These are phyloP conservation scores for Siniperca undulata DNA, from an alignment of 2,797 vertebrate genomes.

Conservation along the genomic window DNA sequence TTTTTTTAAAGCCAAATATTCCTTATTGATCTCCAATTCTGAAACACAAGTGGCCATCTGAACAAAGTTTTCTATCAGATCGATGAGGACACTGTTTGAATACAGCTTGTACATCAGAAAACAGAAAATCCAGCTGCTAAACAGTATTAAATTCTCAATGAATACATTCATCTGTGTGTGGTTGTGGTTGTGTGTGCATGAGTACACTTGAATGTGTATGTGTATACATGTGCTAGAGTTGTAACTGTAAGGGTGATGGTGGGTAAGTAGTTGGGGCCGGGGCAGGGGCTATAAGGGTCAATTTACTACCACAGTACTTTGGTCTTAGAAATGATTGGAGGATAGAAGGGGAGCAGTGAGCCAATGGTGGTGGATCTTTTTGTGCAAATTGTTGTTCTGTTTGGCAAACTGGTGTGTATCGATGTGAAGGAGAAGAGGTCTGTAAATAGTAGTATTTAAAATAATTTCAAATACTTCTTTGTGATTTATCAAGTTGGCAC, in stretches of 20 bases:
- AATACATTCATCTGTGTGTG: conserved; percentile 84
- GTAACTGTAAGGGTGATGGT: conserved; percentile 57
- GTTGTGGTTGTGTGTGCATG: conserved; percentile 45
- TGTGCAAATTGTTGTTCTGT: conserved; percentile 81
- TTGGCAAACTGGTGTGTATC: conserved; percentile 73
- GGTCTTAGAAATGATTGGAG: conserved; percentile 85
- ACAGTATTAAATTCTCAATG: conserved; percentile 72
- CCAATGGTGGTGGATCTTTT: conserved; percentile 75
- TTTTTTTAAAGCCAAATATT: conserved; percentile 35
- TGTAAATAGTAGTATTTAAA: conserved; percentile 70
- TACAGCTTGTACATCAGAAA: conserved; percentile 58
- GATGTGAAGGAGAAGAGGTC: conserved; percentile 64
- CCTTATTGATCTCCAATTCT: conserved; percentile 27
- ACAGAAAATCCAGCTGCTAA: conserved; percentile 64
- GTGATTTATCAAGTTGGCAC: conserved; percentile 77
- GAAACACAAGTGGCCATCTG: conserved; percentile 46
- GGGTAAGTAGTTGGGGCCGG: conserved; percentile 53
- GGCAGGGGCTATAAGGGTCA: conserved; percentile 55
- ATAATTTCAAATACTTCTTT: conserved; percentile 67
- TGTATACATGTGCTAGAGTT: conserved; percentile 62
- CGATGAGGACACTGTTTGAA: conserved; percentile 54
- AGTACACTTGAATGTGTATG: conserved; percentile 38
- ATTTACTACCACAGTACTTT: conserved; percentile 87
- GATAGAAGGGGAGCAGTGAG: conserved; percentile 69
- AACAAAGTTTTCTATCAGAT: conserved; percentile 32